Evolutionary conservation across 2,113 vertebrate species (phyloP), one percentile per base, ranked within the genome.

Genomic region (Percopsis transmontana): DNA sequence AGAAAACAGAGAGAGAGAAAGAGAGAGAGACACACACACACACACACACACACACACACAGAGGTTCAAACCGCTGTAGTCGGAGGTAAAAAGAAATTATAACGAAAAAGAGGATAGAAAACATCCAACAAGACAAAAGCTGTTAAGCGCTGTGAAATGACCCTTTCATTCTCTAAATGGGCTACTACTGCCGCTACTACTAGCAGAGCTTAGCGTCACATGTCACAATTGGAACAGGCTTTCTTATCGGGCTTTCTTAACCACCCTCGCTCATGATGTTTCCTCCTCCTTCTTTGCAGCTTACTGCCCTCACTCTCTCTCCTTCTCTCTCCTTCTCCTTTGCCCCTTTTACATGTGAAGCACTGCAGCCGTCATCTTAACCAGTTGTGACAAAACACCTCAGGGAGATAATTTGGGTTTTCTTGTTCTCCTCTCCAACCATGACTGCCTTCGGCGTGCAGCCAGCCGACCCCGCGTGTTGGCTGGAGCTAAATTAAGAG

Each of bases 11-110:
- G 51, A 18, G 53, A 57, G 40, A 33, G 41, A 56, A 18, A 66
- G 19, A 59, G 33, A 52, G 20, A 54, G 23, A 77, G 62, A 80
- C 70, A 76, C 68, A 73, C 54, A 64, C 40, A 68, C 52, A 56
- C 74, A 84, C 72, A 66, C 71, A 66, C 79, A 84, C 79, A 83
- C 77, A 79, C 80, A 87, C 79, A 88, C 83, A 82, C 74, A 52
- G 54, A 51, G 57, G 45, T 5, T 18, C 9, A 16, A 15, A 48
- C 45, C 45, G 18, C 45, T 51, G n/a, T 33, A 7, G 27, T 33
- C 27, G 62, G 23, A n/a, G 24, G 56, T 50, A 66, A 65, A 44
- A 55, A 60, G 52, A 65, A 53, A 70, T 68, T 45, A 42, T 59
- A 73, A 73, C 63, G 63, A 76, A 23, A 19, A 9, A 6, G 54